Evolutionary conservation across 1,140 invertebrate genomes (phyloP).

Genomic region (Bilobella aurantiaca): DNA sequence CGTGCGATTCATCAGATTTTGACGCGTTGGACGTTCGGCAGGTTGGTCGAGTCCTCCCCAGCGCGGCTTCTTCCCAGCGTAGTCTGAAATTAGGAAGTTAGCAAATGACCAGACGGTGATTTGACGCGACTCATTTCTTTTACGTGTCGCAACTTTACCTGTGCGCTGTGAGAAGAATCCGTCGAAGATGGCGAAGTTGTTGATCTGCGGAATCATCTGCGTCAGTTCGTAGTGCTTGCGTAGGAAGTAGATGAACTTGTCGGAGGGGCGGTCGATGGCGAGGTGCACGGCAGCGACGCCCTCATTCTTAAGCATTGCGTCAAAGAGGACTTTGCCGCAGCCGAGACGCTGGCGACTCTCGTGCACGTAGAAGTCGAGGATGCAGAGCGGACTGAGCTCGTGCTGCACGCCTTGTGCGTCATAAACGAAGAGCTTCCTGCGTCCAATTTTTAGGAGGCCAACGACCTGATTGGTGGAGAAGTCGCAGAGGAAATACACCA

Average conservation of each 20-base stretch:
- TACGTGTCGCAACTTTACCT: too few relatives aligned
- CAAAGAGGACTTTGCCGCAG: constrained; percentile 49
- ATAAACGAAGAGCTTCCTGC: constrained; percentile 72
- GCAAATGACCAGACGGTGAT: background rate
- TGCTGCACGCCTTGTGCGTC: constrained; percentile 56
- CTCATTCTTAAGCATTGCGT: constrained; percentile 54
- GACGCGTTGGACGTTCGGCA: constrained; percentile 7
- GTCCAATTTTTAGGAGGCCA: constrained; percentile 71
- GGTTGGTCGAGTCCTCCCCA: constrained; percentile 27
- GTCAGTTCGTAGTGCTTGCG: constrained; percentile 67
- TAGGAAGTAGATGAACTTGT: constrained; percentile 73
- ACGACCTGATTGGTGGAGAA: constrained; percentile 44
- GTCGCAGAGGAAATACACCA: constrained; percentile 29
- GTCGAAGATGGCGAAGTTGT: constrained; percentile 78
- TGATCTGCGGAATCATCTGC: constrained; percentile 64
- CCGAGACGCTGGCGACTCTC: constrained; percentile 58
- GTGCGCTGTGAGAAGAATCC: constrained; percentile 59
- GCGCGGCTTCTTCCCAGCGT: constrained; percentile 28
- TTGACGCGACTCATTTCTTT: background rate
- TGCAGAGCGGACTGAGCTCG: constrained; percentile 62
- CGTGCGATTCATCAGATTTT: background rate
- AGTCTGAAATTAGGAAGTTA: constrained; percentile 19
- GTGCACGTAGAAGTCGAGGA: constrained; percentile 80
- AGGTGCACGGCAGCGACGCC: constrained; percentile 57
- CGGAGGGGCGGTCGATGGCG: constrained; percentile 79